Evolutionary conservation across 2,113 vertebrate genomes (phyloP), one percentile per base, ranked within the genome.

Genomic region (Pedetes capensis): DNA sequence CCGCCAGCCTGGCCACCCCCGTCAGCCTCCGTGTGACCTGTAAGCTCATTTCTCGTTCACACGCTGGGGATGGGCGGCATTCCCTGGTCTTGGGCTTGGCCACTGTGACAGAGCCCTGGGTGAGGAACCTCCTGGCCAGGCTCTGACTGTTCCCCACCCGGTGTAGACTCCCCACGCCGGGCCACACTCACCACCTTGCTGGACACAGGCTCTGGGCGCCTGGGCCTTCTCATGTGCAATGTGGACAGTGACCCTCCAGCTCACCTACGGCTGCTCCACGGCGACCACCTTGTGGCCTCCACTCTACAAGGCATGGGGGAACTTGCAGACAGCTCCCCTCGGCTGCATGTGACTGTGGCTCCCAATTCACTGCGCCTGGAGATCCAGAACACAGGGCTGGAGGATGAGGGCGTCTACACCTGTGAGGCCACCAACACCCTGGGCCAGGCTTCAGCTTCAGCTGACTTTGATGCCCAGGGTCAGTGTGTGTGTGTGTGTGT

Each of bases 221-320:
- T 47, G 9, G 98, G 95, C 0, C 39, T 98, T 34, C 94, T 99
- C 84, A 94, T 97, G 61, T 99, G 98, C 97, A 89, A 1, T 0
- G 98, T 98, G 51, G 97, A 97, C 78, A 98, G 98, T 32, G 96
- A 92, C 25, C 98, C 98, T 0, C 89, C 16, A 0, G 97, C 98
- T 8, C 95, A 93, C 44, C 87, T 99, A 51, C 72, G 29, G 1
- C 93, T 99, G 39, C 37, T 90, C 89, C 98, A 96, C 0, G 71
- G 91, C 49, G 27, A 51, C 0, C 27, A 0, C 0, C 82, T 98
- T 0, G 85, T 98, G 95, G 98, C 97, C 29, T 97, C 98, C 37
- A 97, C 96, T 0, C 29, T 1, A 4, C 89, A 74, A 32, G 74
- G 59, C 25, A 14, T 37, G 3, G 79, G 37, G 37, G 91, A 94